Evolutionary conservation across 2,888 invertebrate species (phyloP), one percentile per base, ranked within the genome.

Genomic region (Drosophila bunnanda): DNA sequence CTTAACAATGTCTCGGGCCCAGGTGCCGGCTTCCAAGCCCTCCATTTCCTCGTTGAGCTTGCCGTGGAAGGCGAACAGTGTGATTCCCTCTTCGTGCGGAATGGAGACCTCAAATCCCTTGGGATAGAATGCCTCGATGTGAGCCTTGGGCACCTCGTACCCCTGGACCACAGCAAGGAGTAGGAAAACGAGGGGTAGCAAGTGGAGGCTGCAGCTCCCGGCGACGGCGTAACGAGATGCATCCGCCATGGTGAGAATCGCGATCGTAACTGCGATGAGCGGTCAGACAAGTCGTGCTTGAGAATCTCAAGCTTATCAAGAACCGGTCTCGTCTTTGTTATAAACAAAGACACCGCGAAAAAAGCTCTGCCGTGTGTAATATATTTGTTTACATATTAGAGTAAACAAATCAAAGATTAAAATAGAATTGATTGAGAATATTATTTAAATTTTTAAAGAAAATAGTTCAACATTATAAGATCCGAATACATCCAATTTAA

Each of bases 21-120:
- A 94, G 1, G 93, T 93, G 0, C 96, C 96, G 0, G 94, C 95
- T 89, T 96, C 96, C 17, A 95, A 88, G 0, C 95, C 95, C 8
- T 95, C 93, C 93, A 96, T 95, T 89, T 95, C 95, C 76, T 95
- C 94, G 86, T 96, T 96, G 0, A 96, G 92, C 75, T 96, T 96
- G 4, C 95, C 95, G 88, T 96, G 96, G 87, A 95, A 96, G 0
- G 96, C 96, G 77, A 96, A 95, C 7, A 96, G 92, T 25, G 94
- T 93, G 55, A 95, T 95, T 10, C 96, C 96, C 67, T 94, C 94
- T 78, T 95, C 95, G 25, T 92, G 90, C 72, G 93, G 93, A 76
- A 94, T 93, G 8, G 93, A 94, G 0, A 93, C 93, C 67, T 93
- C 89, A 64, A 94, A 93, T 66, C 94, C 94, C 76, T 92, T 93